Percentiles rank a stretch among this genome's conserved stretches.
These are phyloP conservation scores for Lynx canadensis DNA, from an alignment of 2,113 vertebrate species.

Conservation along the genomic window DNA sequence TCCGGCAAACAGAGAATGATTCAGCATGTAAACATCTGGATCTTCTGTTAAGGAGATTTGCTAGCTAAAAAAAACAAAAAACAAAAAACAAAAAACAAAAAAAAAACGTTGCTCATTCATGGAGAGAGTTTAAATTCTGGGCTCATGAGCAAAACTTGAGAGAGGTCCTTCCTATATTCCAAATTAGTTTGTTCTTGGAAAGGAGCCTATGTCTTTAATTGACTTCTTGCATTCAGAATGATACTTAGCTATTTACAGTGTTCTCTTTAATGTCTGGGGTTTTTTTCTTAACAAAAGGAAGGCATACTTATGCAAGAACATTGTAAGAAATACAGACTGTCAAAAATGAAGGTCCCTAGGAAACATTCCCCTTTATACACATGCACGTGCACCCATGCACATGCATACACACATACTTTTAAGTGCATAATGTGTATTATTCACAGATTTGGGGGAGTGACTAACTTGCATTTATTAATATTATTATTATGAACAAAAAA, in stretches of 20 bases:
- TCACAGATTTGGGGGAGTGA: not conserved
- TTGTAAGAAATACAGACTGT: slow-evolving; percentile 41
- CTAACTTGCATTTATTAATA: not conserved
- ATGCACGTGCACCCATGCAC: not conserved
- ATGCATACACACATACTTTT: not conserved
- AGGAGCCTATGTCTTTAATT: slow-evolving; percentile 38
- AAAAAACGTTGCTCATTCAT: not conserved
- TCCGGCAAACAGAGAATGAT: not conserved
- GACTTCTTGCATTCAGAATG: slow-evolving; percentile 53
- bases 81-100: not conserved
- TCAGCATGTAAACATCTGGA: not conserved
- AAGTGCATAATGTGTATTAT: not conserved
- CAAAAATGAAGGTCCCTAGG: not conserved
- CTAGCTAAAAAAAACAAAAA: not conserved
- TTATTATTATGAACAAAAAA: not conserved
- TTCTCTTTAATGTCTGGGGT: slow-evolving; percentile 27
- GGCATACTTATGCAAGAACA: not conserved
- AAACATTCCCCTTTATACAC: not conserved
- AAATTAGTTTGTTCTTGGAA: slow-evolving; percentile 55
- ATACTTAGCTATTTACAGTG: slow-evolving; percentile 41
- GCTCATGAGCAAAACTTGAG: slow-evolving; percentile 16
- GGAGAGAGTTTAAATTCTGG: slow-evolving; percentile 43
- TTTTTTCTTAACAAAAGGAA: slow-evolving; percentile 58
- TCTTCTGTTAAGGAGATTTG: not conserved
- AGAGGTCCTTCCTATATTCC: not conserved